These are phyloP conservation scores for Prinia subflava DNA, from an alignment of 2,113 vertebrate species.

Conservation along the genomic window DNA sequence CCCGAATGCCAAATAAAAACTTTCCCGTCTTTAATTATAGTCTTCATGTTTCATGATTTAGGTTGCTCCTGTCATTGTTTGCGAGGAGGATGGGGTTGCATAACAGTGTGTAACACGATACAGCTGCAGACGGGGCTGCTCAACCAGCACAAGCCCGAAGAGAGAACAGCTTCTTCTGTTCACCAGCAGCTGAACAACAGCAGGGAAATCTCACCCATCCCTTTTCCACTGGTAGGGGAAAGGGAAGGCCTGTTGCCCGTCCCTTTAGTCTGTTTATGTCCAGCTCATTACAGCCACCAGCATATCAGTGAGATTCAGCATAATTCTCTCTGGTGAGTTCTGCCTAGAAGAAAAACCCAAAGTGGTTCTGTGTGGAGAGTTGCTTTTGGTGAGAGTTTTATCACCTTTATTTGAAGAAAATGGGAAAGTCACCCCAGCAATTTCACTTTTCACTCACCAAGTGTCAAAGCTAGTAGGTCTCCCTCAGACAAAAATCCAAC, in stretches of 20 bases:
- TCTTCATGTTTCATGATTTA: conserved; percentile 29
- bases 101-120: not conserved
- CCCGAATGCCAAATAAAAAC: conserved; percentile 27
- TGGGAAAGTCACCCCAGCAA: not conserved
- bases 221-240: not conserved
- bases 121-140: not conserved
- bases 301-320: not conserved
- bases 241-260: not conserved
- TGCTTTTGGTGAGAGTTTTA: not conserved
- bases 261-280: not conserved
- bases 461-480: not conserved
- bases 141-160: not conserved
- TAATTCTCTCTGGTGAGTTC: not conserved
- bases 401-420: not conserved
- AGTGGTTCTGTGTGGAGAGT: not conserved
- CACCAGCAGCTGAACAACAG: conserved; percentile 36
- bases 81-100: conserved; percentile 1
- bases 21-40: conserved; percentile 23
- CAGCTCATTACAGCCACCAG: not conserved
- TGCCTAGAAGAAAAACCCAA: not conserved
- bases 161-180: conserved; percentile 41
- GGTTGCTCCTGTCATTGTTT: conserved; percentile 33
- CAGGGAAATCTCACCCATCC: conserved; percentile 14
- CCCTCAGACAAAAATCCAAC: not conserved
- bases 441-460: not conserved